A percentile compares a stretch with the other conserved stretches of the same genome.
These are phyloP conservation scores for Morelia viridis DNA, from an alignment of 2,797 vertebrate genomes.

Conservation along the genomic window DNA sequence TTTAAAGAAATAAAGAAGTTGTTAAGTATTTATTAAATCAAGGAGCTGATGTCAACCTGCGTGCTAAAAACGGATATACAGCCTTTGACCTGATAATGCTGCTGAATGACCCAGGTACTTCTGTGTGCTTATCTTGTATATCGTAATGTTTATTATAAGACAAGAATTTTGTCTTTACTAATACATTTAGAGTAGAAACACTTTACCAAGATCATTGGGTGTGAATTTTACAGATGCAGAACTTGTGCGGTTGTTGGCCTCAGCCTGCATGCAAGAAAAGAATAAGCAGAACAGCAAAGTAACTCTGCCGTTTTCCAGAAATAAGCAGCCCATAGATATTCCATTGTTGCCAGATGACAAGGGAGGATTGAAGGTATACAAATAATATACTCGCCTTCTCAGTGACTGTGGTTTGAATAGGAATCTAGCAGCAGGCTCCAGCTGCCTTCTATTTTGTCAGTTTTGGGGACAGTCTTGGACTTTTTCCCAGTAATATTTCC, in stretches of 20 bases:
- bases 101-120: conserved; percentile 90
- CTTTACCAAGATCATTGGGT: conserved; percentile 25
- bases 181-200: background rate
- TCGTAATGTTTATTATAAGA: background rate
- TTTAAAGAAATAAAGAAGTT: conserved; percentile 89
- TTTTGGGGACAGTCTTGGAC: background rate
- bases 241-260: conserved; percentile 91
- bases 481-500: background rate
- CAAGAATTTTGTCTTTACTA: background rate
- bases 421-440: background rate
- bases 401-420: background rate
- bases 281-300: conserved; percentile 77
- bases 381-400: background rate
- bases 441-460: background rate
- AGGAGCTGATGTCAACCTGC: conserved; percentile 90
- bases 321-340: conserved; percentile 79
- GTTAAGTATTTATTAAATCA: conserved; percentile 93
- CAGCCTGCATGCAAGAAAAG: conserved; percentile 95
- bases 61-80: conserved; percentile 95
- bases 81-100: conserved; percentile 98
- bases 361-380: conserved; percentile 90
- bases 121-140: conserved; percentile 1
- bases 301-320: conserved; percentile 76
- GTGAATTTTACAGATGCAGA: conserved; percentile 85
- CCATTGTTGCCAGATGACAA: conserved; percentile 88